Conservation (phyloP, 2,888 invertebrate species). For the Eurytoma californica region DNA sequence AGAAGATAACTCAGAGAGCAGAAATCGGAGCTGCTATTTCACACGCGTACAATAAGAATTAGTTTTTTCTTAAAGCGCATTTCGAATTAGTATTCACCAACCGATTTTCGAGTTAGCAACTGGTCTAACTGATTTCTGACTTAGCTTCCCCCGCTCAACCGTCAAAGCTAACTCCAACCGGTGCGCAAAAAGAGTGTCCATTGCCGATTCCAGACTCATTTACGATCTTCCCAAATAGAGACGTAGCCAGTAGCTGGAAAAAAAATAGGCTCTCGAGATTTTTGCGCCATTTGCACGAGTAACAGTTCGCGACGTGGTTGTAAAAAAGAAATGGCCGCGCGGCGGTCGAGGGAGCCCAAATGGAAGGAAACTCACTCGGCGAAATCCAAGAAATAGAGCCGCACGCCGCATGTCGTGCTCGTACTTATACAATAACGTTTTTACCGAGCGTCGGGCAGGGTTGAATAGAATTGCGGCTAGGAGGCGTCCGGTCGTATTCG, state of each 20-base stretch:
- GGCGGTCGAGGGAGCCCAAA: not conserved
- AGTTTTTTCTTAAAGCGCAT: too few species aligned
- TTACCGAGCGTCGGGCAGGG: not conserved
- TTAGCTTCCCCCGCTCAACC: not conserved
- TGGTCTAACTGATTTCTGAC: not conserved
- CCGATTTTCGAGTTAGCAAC: not conserved
- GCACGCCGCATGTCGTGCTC: not conserved
- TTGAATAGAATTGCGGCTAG: not conserved
- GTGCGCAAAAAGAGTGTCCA: not conserved
- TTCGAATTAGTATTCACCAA: too few species aligned
- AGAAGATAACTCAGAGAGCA: too few species aligned
- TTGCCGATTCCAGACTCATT: not conserved
- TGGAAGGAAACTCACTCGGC: not conserved
- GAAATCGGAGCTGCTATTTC: too few species aligned
- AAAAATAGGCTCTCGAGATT: not conserved
- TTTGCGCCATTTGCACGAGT: constrained; percentile 4
- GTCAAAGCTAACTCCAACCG: not conserved
- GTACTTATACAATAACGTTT: constrained; percentile 30
- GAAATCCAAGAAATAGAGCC: constrained; percentile 13
- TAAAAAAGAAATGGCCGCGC: not conserved
- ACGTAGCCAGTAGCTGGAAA: not conserved
- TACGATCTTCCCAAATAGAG: constrained; percentile 1
- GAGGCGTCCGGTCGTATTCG: constrained; percentile 8
- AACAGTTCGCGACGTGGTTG: not conserved
- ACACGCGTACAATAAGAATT: too few species aligned